phyloP scores from a whole-genome alignment of 2,797 vertebrate species.

The Gobionotothen gibberifrons region DNA sequence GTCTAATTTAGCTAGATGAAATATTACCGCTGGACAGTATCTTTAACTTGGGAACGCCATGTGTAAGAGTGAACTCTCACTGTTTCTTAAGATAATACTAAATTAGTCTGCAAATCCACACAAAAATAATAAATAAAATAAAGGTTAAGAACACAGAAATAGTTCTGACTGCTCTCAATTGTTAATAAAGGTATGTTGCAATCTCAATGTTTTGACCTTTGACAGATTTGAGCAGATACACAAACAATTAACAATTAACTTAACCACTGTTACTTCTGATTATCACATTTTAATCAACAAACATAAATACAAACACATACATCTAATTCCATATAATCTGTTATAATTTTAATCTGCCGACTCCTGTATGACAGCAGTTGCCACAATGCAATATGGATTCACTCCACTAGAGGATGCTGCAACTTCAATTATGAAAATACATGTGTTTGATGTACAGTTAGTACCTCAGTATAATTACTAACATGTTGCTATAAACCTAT shows the following conservation, averaged over 20 bases:
- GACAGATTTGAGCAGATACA: neutral
- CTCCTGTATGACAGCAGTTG: neutral
- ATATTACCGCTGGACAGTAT: too few relatives aligned
- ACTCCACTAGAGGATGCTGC: conserved; percentile 47
- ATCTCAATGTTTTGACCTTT: neutral
- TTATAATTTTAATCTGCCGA: too few relatives aligned
- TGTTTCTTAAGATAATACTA: too few relatives aligned
- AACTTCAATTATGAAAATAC: conserved; percentile 41
- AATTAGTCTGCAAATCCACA: too few relatives aligned
- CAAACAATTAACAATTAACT: neutral
- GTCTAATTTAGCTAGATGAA: too few relatives aligned
- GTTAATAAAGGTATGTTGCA: neutral
- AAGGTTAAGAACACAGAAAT: too few relatives aligned
- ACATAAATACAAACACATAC: neutral
- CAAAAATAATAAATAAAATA: too few relatives aligned
- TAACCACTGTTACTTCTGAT: neutral
- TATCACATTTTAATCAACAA: neutral
- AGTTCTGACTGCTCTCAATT: neutral
- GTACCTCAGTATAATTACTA: neutral
- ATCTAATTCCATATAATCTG: too few relatives aligned
- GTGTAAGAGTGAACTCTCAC: too few relatives aligned
- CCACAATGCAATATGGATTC: neutral
- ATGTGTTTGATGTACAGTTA: neutral
- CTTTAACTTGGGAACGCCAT: too few relatives aligned
- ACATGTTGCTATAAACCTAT: neutral